Evolutionary conservation across 2,797 vertebrate species (phyloP).

Genomic region (Melanotaenia parkinsoni): DNA sequence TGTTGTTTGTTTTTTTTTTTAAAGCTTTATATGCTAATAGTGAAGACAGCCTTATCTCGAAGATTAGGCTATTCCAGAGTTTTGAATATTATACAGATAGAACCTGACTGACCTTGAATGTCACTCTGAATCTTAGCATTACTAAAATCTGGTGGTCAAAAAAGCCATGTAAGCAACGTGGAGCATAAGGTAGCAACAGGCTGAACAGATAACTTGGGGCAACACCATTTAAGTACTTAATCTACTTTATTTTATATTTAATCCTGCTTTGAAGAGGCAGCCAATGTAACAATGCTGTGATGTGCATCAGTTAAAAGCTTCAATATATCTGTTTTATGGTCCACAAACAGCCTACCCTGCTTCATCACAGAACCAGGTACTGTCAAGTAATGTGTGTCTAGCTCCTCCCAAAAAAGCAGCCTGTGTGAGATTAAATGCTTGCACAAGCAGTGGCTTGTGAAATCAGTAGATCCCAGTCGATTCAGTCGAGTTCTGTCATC

Average conservation of each 20-base stretch:
- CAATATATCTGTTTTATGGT: background rate
- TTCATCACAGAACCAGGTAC: conserved; percentile 16
- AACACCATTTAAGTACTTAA: conserved; percentile 1
- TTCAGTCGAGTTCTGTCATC: conserved; percentile 79
- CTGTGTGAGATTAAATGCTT: conserved; percentile 45
- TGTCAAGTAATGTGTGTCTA: conserved; percentile 11
- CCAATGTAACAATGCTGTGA: background rate
- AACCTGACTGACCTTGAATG: background rate
- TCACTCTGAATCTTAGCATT: background rate
- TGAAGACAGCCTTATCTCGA: background rate
- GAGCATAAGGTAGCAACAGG: conserved; percentile 4
- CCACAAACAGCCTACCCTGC: background rate
- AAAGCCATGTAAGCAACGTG: background rate
- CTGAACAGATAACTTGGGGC: background rate
- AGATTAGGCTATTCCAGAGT: background rate
- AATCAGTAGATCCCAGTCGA: conserved; percentile 49
- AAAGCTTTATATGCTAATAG: background rate
- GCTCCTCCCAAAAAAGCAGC: conserved; percentile 14
- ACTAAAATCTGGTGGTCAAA: background rate
- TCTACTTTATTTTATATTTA: conserved; percentile 19
- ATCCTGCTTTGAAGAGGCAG: background rate
- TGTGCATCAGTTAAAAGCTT: background rate
- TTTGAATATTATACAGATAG: background rate
- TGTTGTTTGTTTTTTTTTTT: background rate
- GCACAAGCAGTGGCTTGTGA: conserved; percentile 67